These are phyloP conservation scores for Drosophila infuscata DNA, from an alignment of 2,888 invertebrate genomes.

Conservation along the genomic window DNA sequence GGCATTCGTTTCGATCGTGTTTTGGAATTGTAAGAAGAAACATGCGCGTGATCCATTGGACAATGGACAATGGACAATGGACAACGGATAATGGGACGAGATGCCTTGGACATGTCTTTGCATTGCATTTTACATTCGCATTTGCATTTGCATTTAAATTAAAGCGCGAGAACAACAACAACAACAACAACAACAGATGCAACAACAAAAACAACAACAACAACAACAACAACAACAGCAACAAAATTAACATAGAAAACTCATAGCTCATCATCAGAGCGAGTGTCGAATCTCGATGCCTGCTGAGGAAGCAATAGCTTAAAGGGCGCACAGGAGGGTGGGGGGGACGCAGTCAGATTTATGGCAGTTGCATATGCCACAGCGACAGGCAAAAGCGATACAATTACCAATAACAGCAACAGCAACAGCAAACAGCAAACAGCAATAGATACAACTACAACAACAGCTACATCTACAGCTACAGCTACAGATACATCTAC, in stretches of 20 bases:
- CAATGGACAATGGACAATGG: slow-evolving; percentile 19
- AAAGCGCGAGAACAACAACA: slow-evolving; percentile 30
- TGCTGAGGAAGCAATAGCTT: slow-evolving; percentile 15
- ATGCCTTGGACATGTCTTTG: slow-evolving; percentile 44
- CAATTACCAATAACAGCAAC: slow-evolving; percentile 69
- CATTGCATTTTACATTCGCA: slow-evolving; percentile 59
- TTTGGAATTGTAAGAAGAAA: slow-evolving; percentile 53
- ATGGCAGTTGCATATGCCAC: slow-evolving; percentile 72
- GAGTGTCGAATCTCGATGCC: slow-evolving; percentile 70
- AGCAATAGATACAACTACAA: slow-evolving; percentile 12
- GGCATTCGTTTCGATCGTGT: slow-evolving; percentile 65
- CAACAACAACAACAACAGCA: background rate
- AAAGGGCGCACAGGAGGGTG: background rate
- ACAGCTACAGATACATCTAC: slow-evolving; percentile 2
- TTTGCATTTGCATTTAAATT: slow-evolving; percentile 69
- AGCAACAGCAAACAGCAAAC: slow-evolving; percentile 15
- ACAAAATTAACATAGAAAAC: slow-evolving; percentile 73
- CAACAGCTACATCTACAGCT: slow-evolving; percentile 13
- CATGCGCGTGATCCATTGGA: slow-evolving; percentile 60
- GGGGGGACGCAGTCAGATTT: slow-evolving; percentile 52
- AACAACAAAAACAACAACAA: slow-evolving; percentile 2
- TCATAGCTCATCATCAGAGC: slow-evolving; percentile 76
- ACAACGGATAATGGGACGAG: slow-evolving; percentile 21
- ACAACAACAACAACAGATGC: background rate
- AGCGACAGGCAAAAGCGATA: slow-evolving; percentile 44